These are phyloP conservation scores for Antrozous pallidus DNA, from an alignment of 2,797 vertebrate species.

Conservation along the genomic window DNA sequence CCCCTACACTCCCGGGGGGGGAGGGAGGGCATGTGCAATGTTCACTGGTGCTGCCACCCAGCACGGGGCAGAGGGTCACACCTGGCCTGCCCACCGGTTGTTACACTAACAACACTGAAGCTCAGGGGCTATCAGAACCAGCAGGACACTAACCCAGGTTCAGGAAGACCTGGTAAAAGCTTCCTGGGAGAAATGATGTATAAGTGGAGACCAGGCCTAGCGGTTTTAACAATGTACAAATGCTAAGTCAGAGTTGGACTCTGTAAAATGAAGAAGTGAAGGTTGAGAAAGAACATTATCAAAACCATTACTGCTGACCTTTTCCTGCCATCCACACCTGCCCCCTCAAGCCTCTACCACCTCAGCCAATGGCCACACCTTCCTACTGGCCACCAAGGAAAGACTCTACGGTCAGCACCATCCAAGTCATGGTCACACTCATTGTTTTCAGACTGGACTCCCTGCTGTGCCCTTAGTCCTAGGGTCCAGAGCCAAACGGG, in stretches of 20 bases:
- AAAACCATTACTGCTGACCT: not conserved
- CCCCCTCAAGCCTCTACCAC: not conserved
- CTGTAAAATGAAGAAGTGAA: not conserved
- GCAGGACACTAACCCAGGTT: not conserved
- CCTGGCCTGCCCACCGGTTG: not conserved
- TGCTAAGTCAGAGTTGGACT: not conserved
- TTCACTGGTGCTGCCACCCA: not conserved
- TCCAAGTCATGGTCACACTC: not conserved
- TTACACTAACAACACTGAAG: rapidly evolving
- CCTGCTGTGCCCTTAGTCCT: not conserved
- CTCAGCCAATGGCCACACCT: not conserved
- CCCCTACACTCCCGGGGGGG: rapidly evolving
- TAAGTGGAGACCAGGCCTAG: not conserved
- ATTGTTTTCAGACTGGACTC: not conserved
- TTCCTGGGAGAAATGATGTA: not conserved
- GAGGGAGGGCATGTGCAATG: not conserved
- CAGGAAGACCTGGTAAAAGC: rapidly evolving
- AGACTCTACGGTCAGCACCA: rapidly evolving
- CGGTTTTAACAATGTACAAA: not conserved
- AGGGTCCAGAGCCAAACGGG: not conserved
- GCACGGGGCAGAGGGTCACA: not conserved
- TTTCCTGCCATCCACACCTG: too few relatives aligned
- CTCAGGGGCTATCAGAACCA: too few relatives aligned
- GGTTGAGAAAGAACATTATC: not conserved
- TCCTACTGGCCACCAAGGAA: not conserved